These are phyloP conservation scores for Threskiornis aethiopicus DNA, from an alignment of 2,797 vertebrate genomes.

Conservation along the genomic window DNA sequence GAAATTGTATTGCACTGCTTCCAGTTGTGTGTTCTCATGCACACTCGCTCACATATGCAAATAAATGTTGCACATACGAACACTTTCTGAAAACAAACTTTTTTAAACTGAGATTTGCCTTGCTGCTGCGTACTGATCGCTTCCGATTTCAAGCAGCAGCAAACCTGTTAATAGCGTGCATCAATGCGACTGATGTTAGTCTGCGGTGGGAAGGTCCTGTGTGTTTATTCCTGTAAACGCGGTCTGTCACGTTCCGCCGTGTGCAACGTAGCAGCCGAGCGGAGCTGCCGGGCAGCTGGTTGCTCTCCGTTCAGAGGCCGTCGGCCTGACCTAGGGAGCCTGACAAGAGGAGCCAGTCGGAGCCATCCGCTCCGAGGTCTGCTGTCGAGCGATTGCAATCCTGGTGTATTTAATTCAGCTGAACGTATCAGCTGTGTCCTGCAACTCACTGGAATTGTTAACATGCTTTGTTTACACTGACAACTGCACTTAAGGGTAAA, in stretches of 20 bases:
- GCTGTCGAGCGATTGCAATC: background rate
- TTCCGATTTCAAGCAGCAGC: background rate
- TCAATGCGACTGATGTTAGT: background rate
- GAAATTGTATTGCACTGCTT: background rate
- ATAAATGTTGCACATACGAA: background rate
- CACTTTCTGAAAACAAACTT: background rate
- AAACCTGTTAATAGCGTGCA: accelerated
- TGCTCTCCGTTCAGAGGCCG: background rate
- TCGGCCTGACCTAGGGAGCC: background rate
- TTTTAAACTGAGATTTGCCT: background rate
- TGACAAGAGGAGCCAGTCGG: background rate
- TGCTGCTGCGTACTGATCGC: background rate
- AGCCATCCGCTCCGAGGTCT: background rate
- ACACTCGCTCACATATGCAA: conserved; percentile 16
- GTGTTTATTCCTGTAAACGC: background rate
- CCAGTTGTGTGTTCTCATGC: background rate
- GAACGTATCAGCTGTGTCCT: conserved; percentile 15
- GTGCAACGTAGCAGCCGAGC: background rate
- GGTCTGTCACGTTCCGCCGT: background rate
- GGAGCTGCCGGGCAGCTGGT: background rate
- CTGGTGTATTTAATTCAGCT: background rate
- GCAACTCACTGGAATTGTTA: conserved; percentile 35
- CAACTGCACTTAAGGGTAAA: conserved; percentile 63
- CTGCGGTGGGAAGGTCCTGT: background rate
- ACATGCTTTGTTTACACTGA: conserved; percentile 66